These are phyloP conservation scores for Plutomurus gul DNA, from an alignment of 1,140 invertebrate genomes.

Conservation along the genomic window DNA sequence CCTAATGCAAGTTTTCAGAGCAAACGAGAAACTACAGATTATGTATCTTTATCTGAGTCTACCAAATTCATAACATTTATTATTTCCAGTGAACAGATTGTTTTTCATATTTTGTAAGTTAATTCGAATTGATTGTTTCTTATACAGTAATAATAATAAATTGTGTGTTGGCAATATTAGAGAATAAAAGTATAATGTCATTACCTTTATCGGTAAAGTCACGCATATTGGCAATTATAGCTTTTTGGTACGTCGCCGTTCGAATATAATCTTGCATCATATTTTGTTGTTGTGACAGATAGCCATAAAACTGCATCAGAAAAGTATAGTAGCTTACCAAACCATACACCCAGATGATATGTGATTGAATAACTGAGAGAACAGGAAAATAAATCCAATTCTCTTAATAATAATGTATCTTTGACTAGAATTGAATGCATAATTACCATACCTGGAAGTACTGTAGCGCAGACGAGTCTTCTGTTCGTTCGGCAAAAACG, in stretches of 20 bases:
- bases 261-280: slow-evolving; percentile 99
- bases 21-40: too few species aligned
- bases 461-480: slow-evolving; percentile 95
- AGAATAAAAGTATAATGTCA: too few species aligned
- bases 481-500: slow-evolving; percentile 93
- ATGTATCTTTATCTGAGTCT: too few species aligned
- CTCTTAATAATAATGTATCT: not conserved
- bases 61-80: too few species aligned
- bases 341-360: not conserved
- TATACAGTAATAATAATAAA: too few species aligned
- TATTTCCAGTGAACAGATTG: too few species aligned
- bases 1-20: too few species aligned
- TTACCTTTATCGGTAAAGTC: slow-evolving; percentile 93
- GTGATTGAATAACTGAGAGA: not conserved
- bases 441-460: slow-evolving; percentile 73
- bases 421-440: not conserved
- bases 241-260: slow-evolving; percentile 97
- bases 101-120: too few species aligned
- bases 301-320: slow-evolving; percentile 91
- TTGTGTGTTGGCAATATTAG: too few species aligned
- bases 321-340: not conserved
- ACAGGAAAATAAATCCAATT: slow-evolving; percentile 10
- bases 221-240: slow-evolving; percentile 88
- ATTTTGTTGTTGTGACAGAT: slow-evolving; percentile 98
- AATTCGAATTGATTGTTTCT: too few species aligned